Percentiles rank a stretch among this genome's conserved stretches.
These are phyloP conservation scores for Temnothorax nylanderi DNA, from an alignment of 1,140 invertebrate genomes.

Conservation along the genomic window DNA sequence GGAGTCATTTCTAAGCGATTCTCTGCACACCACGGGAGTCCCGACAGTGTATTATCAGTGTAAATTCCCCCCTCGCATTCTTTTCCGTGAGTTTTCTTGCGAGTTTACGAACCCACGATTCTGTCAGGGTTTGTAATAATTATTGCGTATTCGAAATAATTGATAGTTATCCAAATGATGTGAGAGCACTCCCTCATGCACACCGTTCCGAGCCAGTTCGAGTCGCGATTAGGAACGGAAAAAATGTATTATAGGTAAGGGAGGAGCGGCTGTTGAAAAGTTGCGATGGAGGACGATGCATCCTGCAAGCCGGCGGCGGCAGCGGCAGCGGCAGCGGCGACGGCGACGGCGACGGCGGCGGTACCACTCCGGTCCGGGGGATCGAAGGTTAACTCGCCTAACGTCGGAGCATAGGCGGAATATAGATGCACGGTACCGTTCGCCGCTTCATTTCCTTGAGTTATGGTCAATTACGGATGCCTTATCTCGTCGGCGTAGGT, in stretches of 20 bases:
- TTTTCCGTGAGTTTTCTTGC: neutral
- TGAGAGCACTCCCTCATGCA: neutral
- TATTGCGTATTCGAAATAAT: neutral
- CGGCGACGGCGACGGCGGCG: conserved; percentile 27
- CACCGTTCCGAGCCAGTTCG: neutral
- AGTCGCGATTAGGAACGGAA: neutral
- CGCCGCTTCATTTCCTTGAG: conserved; percentile 79
- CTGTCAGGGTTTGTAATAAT: neutral
- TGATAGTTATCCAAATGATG: neutral
- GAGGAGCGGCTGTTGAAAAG: neutral
- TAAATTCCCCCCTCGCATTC: neutral
- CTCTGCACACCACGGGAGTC: neutral
- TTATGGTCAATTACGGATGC: conserved; percentile 77
- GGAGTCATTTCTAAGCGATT: conserved; percentile 19
- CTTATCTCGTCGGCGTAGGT: conserved; percentile 69
- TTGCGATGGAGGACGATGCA: conserved; percentile 17
- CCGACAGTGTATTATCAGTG: neutral
- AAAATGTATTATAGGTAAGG: neutral
- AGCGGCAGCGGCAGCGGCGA: neutral
- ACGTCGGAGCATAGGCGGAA: conserved; percentile 69
- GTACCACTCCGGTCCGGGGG: conserved; percentile 28
- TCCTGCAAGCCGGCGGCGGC: conserved; percentile 28
- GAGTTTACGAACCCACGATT: neutral
- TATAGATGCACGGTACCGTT: conserved; percentile 78
- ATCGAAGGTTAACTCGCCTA: conserved; percentile 76